Evolutionary conservation across 2,888 invertebrate species (phyloP), one percentile per base, ranked within the genome.

Genomic region (Synergus gifuensis): DNA sequence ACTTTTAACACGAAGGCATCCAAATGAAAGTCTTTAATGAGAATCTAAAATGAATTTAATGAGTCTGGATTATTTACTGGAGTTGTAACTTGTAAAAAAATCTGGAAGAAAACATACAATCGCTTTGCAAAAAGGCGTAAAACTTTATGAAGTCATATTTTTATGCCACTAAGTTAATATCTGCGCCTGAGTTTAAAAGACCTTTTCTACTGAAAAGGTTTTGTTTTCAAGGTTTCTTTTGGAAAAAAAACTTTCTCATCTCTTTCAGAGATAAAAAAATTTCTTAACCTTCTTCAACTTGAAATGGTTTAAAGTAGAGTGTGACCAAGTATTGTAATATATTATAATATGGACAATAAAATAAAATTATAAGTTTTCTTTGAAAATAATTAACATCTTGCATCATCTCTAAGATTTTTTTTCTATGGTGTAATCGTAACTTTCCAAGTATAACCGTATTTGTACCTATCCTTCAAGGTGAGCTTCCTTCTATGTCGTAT

Each of bases 401-500:
- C 73, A 54, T 73, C 73, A 73, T 54, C 36, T 40, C n/a, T 54
- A 4, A 16, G 22, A 73, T 7, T 54, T 28, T 66, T 73, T 40
- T 16, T 4, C 60, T 28, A 60, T 60, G 4, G 22, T 49, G 54
- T 73, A 73, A 73, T 28, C 28, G 73, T 54, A 73, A 73, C 49
- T 73, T 73, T 73, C 73, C 54, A 73, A 73, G 36, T 54, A 73
- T 46, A 69, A 69, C 73, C 73, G 12, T 73, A 73, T 73, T 58
- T 73, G 73, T 73, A 73, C 54, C 40, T 36, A 5, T 16, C 40
- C 73, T 36, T 73, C 73, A 73, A 73, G 73, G 73, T 73, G 73
- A 73, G 54, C 73, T 73, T 73, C 73, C 73, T 54, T 73, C 36
- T 73, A 73, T 54, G 73, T 40, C 73, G 11, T 58, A 54, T n/a